Evolutionary conservation across 1,140 invertebrate species (phyloP).

Genomic region (Phenacoccus solenopsis): DNA sequence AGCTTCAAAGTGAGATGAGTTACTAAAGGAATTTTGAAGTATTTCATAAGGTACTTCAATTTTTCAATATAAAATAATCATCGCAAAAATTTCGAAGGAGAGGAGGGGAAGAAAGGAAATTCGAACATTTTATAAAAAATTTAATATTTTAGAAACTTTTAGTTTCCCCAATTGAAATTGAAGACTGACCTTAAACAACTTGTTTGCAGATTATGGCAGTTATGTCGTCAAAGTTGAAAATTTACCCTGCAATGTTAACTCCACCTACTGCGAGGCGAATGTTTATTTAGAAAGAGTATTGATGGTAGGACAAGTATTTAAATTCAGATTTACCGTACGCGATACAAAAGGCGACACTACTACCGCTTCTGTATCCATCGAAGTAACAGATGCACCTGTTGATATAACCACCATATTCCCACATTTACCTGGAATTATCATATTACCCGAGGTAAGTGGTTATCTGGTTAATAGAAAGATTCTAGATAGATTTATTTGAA

Average conservation of each 20-base stretch:
- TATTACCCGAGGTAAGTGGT: conserved; percentile 70
- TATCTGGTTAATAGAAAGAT: conserved; percentile 26
- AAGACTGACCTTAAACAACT: no score
- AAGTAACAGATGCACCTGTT: conserved; percentile 65
- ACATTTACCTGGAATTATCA: conserved; percentile 63
- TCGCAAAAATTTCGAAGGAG: no score
- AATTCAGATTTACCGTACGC: conserved; percentile 60
- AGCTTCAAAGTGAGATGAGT: no score
- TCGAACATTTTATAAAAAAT: no score
- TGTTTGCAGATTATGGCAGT: conserved; percentile 29
- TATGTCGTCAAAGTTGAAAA: conserved; percentile 56
- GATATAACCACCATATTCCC: conserved; percentile 66
- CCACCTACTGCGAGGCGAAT: conserved; percentile 72
- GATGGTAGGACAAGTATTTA: conserved; percentile 62
- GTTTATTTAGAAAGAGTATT: conserved; percentile 58
- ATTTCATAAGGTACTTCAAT: no score
- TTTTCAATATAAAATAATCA: no score
- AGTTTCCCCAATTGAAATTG: no score
- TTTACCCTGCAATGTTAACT: conserved; percentile 65
- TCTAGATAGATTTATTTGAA: no score
- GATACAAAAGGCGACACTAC: conserved; percentile 64
- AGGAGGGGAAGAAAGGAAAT: no score
- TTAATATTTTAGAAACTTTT: no score
- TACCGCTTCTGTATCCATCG: conserved; percentile 63
- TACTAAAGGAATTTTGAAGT: no score